phyloP scores from a whole-genome alignment of 2,888 invertebrate species.

The Clunio marinus region DNA sequence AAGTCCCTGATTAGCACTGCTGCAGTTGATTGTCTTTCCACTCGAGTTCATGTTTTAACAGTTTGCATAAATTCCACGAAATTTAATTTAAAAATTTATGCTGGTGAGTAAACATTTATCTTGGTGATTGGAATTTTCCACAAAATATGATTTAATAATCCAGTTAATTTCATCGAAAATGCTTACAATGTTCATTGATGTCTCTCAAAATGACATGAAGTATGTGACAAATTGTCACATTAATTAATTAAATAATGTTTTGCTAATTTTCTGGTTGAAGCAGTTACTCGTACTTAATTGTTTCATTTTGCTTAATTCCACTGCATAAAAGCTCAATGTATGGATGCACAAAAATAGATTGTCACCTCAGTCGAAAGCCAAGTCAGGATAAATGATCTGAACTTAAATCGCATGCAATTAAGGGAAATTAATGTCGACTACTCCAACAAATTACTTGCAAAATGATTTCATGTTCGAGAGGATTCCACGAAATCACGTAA shows the following conservation, averaged over 20 bases:
- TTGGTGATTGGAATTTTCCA: no score
- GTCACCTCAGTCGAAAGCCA: not conserved
- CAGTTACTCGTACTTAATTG: constrained; percentile 25
- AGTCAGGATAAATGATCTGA: not conserved
- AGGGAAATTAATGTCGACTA: constrained; percentile 27
- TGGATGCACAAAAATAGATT: not conserved
- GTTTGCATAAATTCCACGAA: no score
- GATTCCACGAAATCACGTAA: not conserved
- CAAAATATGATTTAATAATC: no score
- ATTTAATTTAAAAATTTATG: no score
- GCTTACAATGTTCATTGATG: not conserved
- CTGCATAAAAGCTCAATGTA: constrained; percentile 18
- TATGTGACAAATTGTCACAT: constrained; percentile 14
- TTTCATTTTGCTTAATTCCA: constrained; percentile 31
- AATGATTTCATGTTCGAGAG: not conserved
- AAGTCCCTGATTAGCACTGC: no score
- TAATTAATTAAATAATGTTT: constrained; percentile 35
- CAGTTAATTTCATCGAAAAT: not conserved
- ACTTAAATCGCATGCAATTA: constrained; percentile 14
- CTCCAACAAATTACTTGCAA: constrained; percentile 29
- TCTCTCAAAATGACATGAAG: not conserved
- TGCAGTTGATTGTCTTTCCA: no score
- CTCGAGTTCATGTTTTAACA: no score
- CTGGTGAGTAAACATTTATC: no score
- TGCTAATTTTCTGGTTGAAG: constrained; percentile 36